Evolutionary conservation across 2,888 invertebrate species (phyloP), one percentile per base, ranked within the genome.

Genomic region (Agrotis puta): DNA sequence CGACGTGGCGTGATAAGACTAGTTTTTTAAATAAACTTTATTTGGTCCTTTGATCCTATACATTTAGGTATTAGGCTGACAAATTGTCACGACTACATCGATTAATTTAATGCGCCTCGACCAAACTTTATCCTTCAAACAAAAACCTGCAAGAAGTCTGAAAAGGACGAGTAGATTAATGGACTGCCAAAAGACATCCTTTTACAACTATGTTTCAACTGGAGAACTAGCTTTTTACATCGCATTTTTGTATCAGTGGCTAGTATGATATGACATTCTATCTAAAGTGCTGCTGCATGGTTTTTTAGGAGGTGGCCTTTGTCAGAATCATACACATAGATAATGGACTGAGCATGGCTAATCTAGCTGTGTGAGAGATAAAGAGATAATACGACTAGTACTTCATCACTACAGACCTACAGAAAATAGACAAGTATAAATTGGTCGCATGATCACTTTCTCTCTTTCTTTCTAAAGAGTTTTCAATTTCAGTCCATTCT

Each of bases 1-100:
- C 47, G 71, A 54, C 48, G 61, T 66, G 22, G 24, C 18, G 5
- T 20, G 64, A 68, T 76, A 72, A 76, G 48, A 47, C 48, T 56
- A 59, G 50, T 59, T 68, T 63, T 62, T n/a, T 20, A 70, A 54
- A 59, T 1, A 74, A 53, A 61, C 14, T 43, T 61, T 45, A 24
- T 48, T 67, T 58, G 20, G 27, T 51, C n/a, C 18, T 59, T 54
- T 56, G 54, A 51, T 76, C n/a, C 43, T 45, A 57, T 22, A 64
- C 50, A 64, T 71, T 45, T 33, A 24, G n/a, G 27, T 43, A 43
- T 48, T 61, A 47, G 63, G 27, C 47, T 50, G 76, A 64, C 43
- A 56, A 72, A 54, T 66, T 62, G 58, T 54, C 18, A 64, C 33
- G 53, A 59, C 47, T 43, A 59, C 48, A 58, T 65, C 50, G 27